Base-by-base conservation (phyloP, 2,113 vertebrate species). In the Brachypodius melanocephalos region DNA sequence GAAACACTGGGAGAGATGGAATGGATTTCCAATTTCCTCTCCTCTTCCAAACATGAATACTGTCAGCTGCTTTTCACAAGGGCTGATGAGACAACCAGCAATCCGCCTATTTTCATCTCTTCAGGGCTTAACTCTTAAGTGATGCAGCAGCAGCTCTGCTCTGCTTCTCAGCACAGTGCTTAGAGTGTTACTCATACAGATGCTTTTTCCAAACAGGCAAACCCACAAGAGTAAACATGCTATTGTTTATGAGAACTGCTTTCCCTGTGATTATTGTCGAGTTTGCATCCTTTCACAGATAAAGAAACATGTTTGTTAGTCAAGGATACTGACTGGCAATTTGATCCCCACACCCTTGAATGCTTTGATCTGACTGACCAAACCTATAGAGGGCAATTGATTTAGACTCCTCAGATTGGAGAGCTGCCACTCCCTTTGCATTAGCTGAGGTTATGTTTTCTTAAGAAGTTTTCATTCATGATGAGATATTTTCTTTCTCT, bases 61-160 rank as follows among this genome's bases (percentile, higher is more conserved):
- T 67, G 88, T 94, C 93, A 96, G 78, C 88, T 96, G 94, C 79
- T 95, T 90, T 94, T 96, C 94, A 96, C 75, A 93, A 83, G 88
- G 65, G 75, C 59, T 97, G 93, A 95, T 94, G 94, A 97, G 91
- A 93, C 91, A 97, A 90, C 90, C 75, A 65, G 93, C 72, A 97
- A 93, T 96, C 93, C 96, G 76, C 59, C 95, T 97, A 91, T 96
- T 97, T 96, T 95, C 82, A 81, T 94, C 95, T 91, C 85, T 57
- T 85, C 15, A 19, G 78, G 67, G 71, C 63, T 94, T 94, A 96
- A 95, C 87, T 92, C 93, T 88, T 88, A 71, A 71, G 45, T n/a
- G 69, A 43, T 38, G 65, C 61, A 63, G 63, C 49, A 92, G 59
- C 49, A 82, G 58, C 43, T 76, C 63, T 61, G 17, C 52, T 91